Evolutionary conservation across 2,888 invertebrate species (phyloP).

Genomic region (Macroteleia sp.): DNA sequence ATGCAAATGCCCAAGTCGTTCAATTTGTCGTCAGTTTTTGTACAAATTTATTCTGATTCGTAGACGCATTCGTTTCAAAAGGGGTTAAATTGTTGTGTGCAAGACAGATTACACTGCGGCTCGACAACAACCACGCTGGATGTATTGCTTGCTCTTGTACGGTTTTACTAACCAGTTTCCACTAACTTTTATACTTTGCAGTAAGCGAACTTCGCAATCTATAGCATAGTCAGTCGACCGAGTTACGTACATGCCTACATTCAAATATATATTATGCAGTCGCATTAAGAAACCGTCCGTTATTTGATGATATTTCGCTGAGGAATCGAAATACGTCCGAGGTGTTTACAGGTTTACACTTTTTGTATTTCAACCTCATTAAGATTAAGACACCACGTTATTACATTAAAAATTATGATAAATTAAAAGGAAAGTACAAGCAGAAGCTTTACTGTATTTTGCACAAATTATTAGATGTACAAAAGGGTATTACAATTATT

Average conservation of each 20-base stretch:
- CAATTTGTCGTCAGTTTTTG: not conserved
- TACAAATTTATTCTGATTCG: not conserved
- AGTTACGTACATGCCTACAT: conserved; percentile 29
- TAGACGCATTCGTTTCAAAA: conserved; percentile 9
- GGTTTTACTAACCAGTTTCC: conserved; percentile 52
- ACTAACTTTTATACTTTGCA: conserved; percentile 46
- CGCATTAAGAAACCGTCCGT: not conserved
- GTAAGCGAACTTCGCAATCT: conserved; percentile 44
- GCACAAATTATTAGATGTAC: too few species aligned
- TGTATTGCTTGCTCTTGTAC: conserved; percentile 54
- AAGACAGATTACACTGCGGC: conserved; percentile 56
- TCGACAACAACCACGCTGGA: conserved; percentile 27
- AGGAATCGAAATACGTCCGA: not conserved
- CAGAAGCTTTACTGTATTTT: too few species aligned
- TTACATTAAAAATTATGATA: too few species aligned
- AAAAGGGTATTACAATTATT: too few species aligned
- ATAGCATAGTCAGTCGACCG: conserved; percentile 31
- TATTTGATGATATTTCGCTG: not conserved
- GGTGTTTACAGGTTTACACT: not conserved
- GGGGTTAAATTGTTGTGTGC: conserved; percentile 44
- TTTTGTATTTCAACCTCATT: too few species aligned
- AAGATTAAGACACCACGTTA: too few species aligned
- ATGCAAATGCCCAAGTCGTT: not conserved
- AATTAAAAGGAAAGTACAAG: too few species aligned
- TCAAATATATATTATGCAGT: conserved; percentile 26